Evolutionary conservation across 2,888 invertebrate genomes (phyloP).

Genomic region (Microplitis deprimator): DNA sequence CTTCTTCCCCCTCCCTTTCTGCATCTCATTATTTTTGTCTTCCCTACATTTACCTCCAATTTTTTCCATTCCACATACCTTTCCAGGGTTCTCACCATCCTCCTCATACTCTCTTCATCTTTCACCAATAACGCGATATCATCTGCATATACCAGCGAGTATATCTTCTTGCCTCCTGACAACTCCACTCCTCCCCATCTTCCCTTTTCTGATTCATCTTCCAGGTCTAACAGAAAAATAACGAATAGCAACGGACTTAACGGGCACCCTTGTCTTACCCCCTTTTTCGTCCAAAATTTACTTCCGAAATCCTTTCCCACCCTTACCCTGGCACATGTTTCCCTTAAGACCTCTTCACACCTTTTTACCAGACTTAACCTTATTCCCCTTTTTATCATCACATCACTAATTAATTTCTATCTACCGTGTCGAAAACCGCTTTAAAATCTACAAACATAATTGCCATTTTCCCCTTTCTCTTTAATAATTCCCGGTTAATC

Average conservation of each 20-base stretch:
- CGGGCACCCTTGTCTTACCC: not conserved
- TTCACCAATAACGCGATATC: conserved; percentile 9
- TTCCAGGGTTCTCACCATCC: conserved; percentile 4
- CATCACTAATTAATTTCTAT: not conserved
- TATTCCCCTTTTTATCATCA: not conserved
- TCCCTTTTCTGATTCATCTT: no score
- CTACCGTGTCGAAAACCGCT: not conserved
- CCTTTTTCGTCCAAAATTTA: not conserved
- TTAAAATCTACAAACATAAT: conserved; percentile 6
- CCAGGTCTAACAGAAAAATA: no score
- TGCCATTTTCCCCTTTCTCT: not conserved
- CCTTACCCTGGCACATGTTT: not conserved
- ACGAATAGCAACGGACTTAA: not conserved
- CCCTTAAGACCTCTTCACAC: not conserved
- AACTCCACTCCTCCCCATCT: no score
- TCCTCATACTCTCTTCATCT: conserved; percentile 5
- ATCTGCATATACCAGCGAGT: conserved; percentile 16
- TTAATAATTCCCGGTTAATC: not conserved
- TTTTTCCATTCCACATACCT: not conserved
- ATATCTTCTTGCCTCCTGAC: conserved; percentile 5
- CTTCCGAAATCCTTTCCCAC: not conserved
- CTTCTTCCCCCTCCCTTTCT: conserved; percentile 1
- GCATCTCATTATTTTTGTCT: conserved; percentile 7
- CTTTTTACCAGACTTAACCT: not conserved
- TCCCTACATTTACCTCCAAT: conserved; percentile 4